Percentiles rank a stretch among this genome's conserved stretches.
Conservation (phyloP, 2,888 invertebrate genomes). For the Aphidoletes aphidimyza region DNA sequence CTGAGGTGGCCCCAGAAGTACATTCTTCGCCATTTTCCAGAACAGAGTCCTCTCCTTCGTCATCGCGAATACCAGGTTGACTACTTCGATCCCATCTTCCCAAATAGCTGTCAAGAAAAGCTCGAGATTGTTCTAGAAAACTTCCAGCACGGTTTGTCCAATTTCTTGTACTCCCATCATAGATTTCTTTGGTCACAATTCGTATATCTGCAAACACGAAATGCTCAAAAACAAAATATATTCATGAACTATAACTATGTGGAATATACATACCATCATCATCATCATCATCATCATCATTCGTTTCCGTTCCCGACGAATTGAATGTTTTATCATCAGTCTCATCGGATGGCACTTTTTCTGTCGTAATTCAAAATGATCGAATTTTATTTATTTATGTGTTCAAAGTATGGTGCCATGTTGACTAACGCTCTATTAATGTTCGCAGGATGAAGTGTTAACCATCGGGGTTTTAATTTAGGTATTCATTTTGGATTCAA, state of each 20-base stretch:
- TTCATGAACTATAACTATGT: too few relatives aligned
- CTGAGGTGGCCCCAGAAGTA: slow-evolving; percentile 84
- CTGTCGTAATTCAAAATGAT: too few relatives aligned
- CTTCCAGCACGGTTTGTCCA: slow-evolving; percentile 86
- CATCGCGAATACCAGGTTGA: slow-evolving; percentile 59
- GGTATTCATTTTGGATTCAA: too few relatives aligned
- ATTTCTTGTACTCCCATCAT: slow-evolving; percentile 64
- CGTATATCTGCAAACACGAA: slow-evolving; percentile 55
- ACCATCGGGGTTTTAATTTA: too few relatives aligned
- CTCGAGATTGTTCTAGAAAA: slow-evolving; percentile 73
- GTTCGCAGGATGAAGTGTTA: too few relatives aligned
- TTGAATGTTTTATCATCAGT: slow-evolving; percentile 67
- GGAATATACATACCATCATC: slow-evolving; percentile 63
- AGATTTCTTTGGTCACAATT: slow-evolving; percentile 60
- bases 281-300: slow-evolving; percentile 59
- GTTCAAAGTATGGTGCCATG: too few relatives aligned
- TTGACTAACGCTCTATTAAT: too few relatives aligned
- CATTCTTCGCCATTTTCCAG: slow-evolving; percentile 77
- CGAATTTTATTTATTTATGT: too few relatives aligned
- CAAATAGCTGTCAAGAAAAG: slow-evolving; percentile 66
- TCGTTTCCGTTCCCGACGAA: slow-evolving; percentile 66
- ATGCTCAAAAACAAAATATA: too few relatives aligned
- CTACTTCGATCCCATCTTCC: slow-evolving; percentile 69
- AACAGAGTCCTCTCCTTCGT: slow-evolving; percentile 57
- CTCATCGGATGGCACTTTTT: slow-evolving; percentile 74